Conservation (phyloP, 2,797 vertebrate genomes). For the Eulemur albifrons region DNA sequence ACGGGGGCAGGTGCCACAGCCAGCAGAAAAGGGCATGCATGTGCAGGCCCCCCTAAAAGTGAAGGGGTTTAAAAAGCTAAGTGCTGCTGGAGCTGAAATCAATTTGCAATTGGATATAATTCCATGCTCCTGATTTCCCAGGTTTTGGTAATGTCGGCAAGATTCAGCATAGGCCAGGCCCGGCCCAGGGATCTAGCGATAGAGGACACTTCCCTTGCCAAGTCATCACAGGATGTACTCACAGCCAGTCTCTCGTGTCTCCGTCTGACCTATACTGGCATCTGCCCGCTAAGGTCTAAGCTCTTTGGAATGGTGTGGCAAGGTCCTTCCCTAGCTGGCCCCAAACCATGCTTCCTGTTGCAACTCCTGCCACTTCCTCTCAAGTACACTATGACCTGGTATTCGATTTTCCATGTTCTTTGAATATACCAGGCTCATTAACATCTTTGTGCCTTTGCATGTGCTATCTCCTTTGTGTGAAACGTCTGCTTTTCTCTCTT, state of each 20-base stretch:
- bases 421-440: background rate
- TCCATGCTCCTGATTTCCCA: conserved; percentile 71
- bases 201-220: conserved; percentile 39
- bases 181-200: conserved; percentile 34
- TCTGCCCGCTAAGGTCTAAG: background rate
- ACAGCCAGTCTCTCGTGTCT: background rate
- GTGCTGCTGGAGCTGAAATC: conserved; percentile 73
- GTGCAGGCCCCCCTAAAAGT: conserved; percentile 29
- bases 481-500: background rate
- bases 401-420: background rate
- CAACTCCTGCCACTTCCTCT: background rate
- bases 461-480: background rate
- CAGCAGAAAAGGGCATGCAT: background rate
- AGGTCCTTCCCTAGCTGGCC: background rate
- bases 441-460: background rate
- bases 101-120: conserved; percentile 77
- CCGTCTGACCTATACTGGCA: background rate
- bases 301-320: background rate
- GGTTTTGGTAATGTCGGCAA: conserved; percentile 80
- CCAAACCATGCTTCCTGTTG: background rate
- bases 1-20: background rate
- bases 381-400: background rate
- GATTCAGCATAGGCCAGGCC: conserved; percentile 46
- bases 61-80: conserved; percentile 74
- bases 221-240: background rate